Evolutionary conservation across 2,113 vertebrate species (phyloP).

Genomic region (Eudyptes chrysolophus): DNA sequence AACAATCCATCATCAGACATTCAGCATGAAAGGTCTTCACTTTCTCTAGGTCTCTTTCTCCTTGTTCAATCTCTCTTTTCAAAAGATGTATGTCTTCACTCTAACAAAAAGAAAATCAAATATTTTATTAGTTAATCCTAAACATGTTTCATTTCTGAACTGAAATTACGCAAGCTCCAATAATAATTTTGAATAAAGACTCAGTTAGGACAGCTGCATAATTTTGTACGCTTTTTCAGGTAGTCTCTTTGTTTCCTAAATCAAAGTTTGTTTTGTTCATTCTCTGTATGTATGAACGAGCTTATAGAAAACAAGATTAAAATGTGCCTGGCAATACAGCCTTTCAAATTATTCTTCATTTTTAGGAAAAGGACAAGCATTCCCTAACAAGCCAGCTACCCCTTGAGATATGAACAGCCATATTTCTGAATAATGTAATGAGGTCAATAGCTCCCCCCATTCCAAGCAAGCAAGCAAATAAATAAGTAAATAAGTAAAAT

Average conservation of each 20-base stretch:
- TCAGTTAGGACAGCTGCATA: neutral
- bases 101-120: constrained; percentile 58
- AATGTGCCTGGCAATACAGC: neutral
- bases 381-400: neutral
- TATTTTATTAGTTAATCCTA: neutral
- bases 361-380: neutral
- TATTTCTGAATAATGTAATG: neutral
- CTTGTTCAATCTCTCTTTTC: constrained; percentile 77
- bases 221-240: neutral
- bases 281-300: neutral
- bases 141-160: neutral
- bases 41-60: constrained; percentile 71
- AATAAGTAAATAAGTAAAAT: neutral
- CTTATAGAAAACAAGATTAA: neutral
- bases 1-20: constrained; percentile 74
- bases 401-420: neutral
- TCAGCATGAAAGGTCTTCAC: constrained; percentile 65
- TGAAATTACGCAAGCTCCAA: neutral
- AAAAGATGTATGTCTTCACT: constrained; percentile 77
- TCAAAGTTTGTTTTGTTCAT: neutral
- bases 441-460: neutral
- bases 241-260: neutral
- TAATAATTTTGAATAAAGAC: neutral
- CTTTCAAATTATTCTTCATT: neutral
- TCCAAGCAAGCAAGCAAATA: neutral